Conservation (phyloP, 92 coral and sea anemone genomes). For the Pocillopora meandrina region DNA sequence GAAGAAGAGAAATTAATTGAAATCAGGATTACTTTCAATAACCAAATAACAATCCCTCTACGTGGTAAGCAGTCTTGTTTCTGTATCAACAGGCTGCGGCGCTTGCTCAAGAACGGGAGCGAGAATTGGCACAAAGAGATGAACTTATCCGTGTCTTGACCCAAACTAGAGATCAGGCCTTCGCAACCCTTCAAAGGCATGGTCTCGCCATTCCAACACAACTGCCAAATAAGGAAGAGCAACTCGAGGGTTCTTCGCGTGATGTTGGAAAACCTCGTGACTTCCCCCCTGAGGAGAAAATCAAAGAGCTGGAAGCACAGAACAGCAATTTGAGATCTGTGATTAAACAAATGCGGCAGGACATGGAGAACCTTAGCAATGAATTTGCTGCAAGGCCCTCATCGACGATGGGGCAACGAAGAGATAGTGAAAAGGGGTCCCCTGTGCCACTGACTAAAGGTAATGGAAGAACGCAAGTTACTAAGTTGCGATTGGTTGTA, state of each 20-base stretch:
- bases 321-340: slow-evolving; percentile 79
- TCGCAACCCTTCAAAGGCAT: slow-evolving; percentile 87
- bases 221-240: slow-evolving; percentile 72
- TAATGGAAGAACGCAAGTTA: neutral
- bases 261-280: slow-evolving; percentile 24
- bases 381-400: slow-evolving; percentile 79
- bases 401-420: slow-evolving; percentile 53
- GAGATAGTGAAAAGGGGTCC: slow-evolving; percentile 44
- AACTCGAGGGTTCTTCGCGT: slow-evolving; percentile 7
- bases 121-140: slow-evolving; percentile 81
- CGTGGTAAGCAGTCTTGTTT: neutral
- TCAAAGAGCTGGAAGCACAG: slow-evolving; percentile 58
- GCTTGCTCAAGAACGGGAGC: slow-evolving; percentile 72
- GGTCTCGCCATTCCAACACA: slow-evolving; percentile 89
- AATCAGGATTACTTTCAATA: neutral
- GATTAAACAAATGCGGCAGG: slow-evolving; percentile 92
- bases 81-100: slow-evolving; percentile 66
- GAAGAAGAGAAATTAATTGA: neutral
- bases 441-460: slow-evolving; percentile 81
- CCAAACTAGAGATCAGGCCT: slow-evolving; percentile 86
- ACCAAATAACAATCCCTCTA: too few relatives aligned
- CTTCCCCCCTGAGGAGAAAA: slow-evolving; percentile 45
- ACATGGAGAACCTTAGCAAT: slow-evolving; percentile 89
- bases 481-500: too few relatives aligned
- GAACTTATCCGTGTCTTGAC: slow-evolving; percentile 83